Evolutionary conservation across 2,797 vertebrate species (phyloP).

Genomic region (Alectoris magna): DNA sequence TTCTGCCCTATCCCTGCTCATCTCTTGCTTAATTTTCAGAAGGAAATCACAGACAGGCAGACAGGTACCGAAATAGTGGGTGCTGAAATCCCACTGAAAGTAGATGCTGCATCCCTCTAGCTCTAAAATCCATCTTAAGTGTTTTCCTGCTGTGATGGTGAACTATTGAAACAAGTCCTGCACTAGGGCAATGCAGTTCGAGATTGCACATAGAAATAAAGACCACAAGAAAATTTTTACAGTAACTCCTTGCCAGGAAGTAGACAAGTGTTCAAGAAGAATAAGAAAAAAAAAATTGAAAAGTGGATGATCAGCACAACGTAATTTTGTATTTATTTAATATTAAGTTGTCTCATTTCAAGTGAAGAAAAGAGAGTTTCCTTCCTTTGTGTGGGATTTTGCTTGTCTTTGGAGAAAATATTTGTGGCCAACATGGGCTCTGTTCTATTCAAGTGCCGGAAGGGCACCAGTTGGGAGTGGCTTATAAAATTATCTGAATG

Average conservation of each 20-base stretch:
- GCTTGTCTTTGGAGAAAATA: background rate
- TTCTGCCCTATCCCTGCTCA: background rate
- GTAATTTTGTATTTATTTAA: conserved; percentile 1
- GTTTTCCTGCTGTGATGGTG: background rate
- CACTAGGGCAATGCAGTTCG: background rate
- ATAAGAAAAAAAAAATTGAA: background rate
- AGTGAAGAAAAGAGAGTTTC: background rate
- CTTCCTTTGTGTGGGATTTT: background rate
- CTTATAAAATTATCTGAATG: background rate
- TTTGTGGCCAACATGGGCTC: background rate
- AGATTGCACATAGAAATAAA: conserved; percentile 56
- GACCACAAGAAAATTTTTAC: conserved; percentile 46
- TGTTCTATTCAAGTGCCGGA: background rate
- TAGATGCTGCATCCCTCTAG: background rate
- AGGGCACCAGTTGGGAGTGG: background rate
- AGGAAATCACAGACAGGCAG: background rate
- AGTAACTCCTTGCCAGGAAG: background rate
- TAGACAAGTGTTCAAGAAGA: background rate
- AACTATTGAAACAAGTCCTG: conserved; percentile 32
- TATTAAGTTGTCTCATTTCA: background rate
- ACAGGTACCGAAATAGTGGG: background rate
- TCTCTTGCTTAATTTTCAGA: background rate
- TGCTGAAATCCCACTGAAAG: conserved; percentile 14
- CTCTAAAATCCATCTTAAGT: conserved; percentile 30
- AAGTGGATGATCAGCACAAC: background rate